Conservation (phyloP, 1,140 invertebrate species). For the Matsumurasca onukii region DNA sequence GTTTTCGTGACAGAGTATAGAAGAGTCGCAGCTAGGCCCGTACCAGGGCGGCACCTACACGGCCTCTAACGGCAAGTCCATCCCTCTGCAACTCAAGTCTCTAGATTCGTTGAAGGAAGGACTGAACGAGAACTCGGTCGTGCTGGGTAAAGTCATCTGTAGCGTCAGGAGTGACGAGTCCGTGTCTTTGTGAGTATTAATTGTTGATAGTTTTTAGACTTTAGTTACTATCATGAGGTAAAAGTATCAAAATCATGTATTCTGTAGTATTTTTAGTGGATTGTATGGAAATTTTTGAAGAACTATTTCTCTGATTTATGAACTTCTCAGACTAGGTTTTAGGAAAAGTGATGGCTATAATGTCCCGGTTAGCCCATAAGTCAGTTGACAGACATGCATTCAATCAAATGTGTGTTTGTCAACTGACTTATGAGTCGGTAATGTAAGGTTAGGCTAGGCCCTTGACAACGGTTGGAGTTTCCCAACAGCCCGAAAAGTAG, state of each 20-base stretch:
- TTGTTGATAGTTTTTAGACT: not conserved
- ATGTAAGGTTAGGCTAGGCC: too few species aligned
- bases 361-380: too few species aligned
- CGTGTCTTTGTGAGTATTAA: conserved; percentile 71
- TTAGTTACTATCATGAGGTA: not conserved
- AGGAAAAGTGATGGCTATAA: not conserved
- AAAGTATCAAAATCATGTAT: not conserved
- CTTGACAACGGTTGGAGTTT: too few species aligned
- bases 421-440: too few species aligned
- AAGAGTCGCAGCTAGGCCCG: conserved; percentile 60
- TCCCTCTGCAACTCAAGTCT: conserved; percentile 54
- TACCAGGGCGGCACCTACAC: conserved; percentile 60
- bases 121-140: conserved; percentile 65
- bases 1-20: conserved; percentile 50
- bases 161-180: conserved; percentile 70
- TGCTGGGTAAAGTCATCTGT: conserved; percentile 79
- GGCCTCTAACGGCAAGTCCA: conserved; percentile 51
- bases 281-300: not conserved
- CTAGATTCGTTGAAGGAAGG: conserved; percentile 57
- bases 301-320: not conserved
- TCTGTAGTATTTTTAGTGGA: not conserved
- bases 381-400: too few species aligned
- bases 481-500: too few species aligned
- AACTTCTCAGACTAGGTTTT: not conserved
- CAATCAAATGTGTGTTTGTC: too few species aligned